Base-by-base conservation (phyloP, 2,113 vertebrate genomes). In the Epinephelus fuscoguttatus region DNA sequence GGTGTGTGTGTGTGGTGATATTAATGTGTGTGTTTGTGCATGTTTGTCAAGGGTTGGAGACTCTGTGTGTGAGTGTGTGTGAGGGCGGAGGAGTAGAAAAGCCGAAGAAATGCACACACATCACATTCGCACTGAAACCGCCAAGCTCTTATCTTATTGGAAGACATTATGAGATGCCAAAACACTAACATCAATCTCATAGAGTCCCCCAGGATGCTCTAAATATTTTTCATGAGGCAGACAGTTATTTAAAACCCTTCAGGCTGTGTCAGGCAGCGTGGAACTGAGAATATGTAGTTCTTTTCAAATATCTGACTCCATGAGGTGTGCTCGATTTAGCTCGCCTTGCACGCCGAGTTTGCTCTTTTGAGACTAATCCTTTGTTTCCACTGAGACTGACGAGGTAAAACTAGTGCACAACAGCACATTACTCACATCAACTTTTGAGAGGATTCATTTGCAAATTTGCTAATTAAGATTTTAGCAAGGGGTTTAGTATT, bases 171-270 rank as follows among this genome's bases (percentile, higher is more conserved):
- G 87, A 88, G 87, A 89, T 68, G 86, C 85, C 89, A 80, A 90
- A 91, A 91, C 91, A 81, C 84, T 88, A 82, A 82, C 91, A 93
- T 89, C 90, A 89, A 91, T 92, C 87, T 91, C 81, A 59, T 40
- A 70, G 68, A 71, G 64, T 84, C 88, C 87, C 86, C 25, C 70
- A 72, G 88, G 91, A 90, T 61, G 81, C 85, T 86, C 82, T 71
- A 75, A 87, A 89, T 91, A 88, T 91, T 89, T 93, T 92, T 93
- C 89, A 89, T 60, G 81, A 92, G 85, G 86, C 84, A 87, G 83
- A 86, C 88, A 88, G 80, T 89, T 89, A 89, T 93, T 91, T 89
- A 90, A 94, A 93, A 89, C 60, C 86, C 90, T 82, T 66, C 85
- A 83, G 89, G 91, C 82, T 78, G 73, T n/a, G 84, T 85, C 83